Percentiles rank a stretch among this genome's conserved stretches.
These are phyloP conservation scores for Ctena decussata DNA, from an alignment of 2,888 invertebrate species.

Conservation along the genomic window DNA sequence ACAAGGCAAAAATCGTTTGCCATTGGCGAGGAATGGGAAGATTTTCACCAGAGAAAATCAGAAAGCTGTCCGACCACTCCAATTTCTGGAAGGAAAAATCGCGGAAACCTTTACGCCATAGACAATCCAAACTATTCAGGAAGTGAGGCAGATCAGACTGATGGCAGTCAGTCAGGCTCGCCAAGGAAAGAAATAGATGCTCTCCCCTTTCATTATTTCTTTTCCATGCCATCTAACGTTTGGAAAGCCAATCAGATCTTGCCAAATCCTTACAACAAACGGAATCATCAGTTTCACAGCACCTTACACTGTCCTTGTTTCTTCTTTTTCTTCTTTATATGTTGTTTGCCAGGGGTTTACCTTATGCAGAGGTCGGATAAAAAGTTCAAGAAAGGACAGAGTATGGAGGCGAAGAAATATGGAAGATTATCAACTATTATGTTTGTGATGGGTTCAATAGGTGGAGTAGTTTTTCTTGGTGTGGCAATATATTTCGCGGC, in stretches of 20 bases:
- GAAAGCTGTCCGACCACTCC: constrained; percentile 68
- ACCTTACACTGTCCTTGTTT: constrained; percentile 75
- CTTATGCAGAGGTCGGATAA: constrained; percentile 73
- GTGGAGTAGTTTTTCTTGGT: constrained; percentile 63
- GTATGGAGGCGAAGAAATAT: constrained; percentile 54
- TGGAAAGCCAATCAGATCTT: constrained; percentile 58
- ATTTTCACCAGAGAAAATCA: constrained; percentile 54
- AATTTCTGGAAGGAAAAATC: constrained; percentile 21
- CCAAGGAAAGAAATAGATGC: constrained; percentile 44
- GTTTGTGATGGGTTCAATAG: constrained; percentile 66
- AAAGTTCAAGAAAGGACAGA: constrained; percentile 69
- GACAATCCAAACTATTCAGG: constrained; percentile 50
- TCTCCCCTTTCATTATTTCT: constrained; percentile 55
- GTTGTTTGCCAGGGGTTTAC: constrained; percentile 74
- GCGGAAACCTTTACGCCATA: constrained; percentile 25
- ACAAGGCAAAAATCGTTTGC: constrained; percentile 61
- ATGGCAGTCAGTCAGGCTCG: constrained; percentile 21
- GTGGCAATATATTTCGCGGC: constrained; percentile 66
- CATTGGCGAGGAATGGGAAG: constrained; percentile 77
- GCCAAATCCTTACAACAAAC: constrained; percentile 73
- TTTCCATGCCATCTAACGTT: constrained; percentile 23
- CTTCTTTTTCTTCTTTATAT: constrained; percentile 77
- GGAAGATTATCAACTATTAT: constrained; percentile 65
- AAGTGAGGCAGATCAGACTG: constrained; percentile 41
- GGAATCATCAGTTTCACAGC: constrained; percentile 73